Percentiles rank a stretch among this genome's conserved stretches.
Evolutionary conservation across 2,113 vertebrate genomes (phyloP).

Genomic region (Caracal caracal): DNA sequence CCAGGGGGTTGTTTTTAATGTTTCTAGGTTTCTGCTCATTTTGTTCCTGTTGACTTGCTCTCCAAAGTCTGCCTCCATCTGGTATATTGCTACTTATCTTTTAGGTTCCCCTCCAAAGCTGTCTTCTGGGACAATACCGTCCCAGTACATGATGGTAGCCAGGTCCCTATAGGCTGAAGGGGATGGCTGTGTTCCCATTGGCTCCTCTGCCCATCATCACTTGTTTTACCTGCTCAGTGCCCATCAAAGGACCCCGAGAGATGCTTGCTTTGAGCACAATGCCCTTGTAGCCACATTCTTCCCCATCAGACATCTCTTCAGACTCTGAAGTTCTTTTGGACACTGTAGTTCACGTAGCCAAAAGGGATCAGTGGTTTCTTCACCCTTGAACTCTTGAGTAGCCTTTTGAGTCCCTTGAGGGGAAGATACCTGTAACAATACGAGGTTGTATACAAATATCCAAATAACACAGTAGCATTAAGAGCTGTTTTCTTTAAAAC

Average conservation of each 20-base stretch:
- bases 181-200: background rate
- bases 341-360: background rate
- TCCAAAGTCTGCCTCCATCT: background rate
- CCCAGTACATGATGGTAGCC: fast-evolving
- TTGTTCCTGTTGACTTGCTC: background rate
- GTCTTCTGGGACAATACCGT: background rate
- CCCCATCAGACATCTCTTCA: background rate
- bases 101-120: background rate
- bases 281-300: background rate
- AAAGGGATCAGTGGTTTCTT: background rate
- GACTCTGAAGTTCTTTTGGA: background rate
- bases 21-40: background rate
- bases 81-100: background rate
- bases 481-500: background rate
- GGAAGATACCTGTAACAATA: background rate
- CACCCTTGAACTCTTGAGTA: background rate
- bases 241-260: background rate
- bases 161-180: background rate
- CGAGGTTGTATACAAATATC: background rate
- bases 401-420: background rate
- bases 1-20: background rate
- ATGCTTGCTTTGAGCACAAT: background rate
- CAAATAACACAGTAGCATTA: background rate
- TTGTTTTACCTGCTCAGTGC: background rate
- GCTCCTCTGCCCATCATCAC: background rate